Evolutionary conservation across 2,113 vertebrate genomes (phyloP).

Genomic region (Apteryx mantelli): DNA sequence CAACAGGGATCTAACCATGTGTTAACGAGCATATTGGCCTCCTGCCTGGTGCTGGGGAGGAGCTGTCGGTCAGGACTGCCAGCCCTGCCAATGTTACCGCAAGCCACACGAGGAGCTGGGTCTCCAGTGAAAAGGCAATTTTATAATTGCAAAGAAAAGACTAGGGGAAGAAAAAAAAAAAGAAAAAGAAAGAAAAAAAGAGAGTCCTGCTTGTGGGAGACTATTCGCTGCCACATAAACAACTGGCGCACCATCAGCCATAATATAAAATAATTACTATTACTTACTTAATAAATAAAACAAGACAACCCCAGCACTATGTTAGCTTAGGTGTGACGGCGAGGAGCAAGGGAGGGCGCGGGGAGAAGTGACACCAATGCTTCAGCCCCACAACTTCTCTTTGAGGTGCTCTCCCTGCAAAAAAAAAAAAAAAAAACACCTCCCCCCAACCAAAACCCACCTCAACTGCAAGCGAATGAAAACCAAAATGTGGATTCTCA

Average conservation of each 20-base stretch:
- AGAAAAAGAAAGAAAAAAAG: too few species aligned
- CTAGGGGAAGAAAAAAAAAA: accelerated
- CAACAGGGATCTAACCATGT: neutral
- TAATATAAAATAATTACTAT: neutral
- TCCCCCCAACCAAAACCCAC: neutral
- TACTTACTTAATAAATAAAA: neutral
- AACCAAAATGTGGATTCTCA: slow-evolving; percentile 19
- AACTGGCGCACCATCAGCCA: neutral
- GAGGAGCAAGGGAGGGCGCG: accelerated
- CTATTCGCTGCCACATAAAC: too few species aligned
- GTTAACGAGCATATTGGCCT: neutral
- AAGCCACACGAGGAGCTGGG: neutral
- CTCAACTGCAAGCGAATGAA: slow-evolving; percentile 31
- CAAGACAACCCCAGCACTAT: accelerated
- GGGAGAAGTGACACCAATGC: neutral
- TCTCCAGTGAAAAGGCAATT: neutral
- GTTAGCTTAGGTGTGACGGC: accelerated
- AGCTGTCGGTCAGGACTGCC: neutral
- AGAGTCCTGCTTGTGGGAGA: too few species aligned
- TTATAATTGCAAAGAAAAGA: neutral
- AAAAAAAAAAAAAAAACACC: neutral
- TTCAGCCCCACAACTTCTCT: neutral
- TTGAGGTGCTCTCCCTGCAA: neutral
- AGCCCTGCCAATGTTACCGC: neutral
- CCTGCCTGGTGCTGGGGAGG: accelerated